Evolutionary conservation across 2,888 invertebrate genomes (phyloP).

Genomic region (Ferrisia virgata): DNA sequence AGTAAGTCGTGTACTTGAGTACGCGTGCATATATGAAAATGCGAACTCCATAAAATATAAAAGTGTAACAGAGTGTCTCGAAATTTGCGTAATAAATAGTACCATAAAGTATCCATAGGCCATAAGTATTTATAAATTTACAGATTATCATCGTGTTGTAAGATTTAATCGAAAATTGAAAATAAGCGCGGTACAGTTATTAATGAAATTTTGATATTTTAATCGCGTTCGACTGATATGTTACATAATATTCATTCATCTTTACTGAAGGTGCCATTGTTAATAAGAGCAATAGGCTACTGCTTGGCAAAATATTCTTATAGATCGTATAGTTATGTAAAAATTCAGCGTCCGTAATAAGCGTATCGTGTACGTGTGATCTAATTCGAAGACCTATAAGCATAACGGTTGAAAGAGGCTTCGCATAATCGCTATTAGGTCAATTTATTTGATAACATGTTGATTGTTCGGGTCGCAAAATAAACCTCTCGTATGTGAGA

Average conservation of each 20-base stretch:
- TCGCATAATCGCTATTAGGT: slow-evolving; percentile 1
- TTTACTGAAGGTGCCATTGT: slow-evolving; percentile 15
- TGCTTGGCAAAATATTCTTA: background rate
- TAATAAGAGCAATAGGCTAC: background rate
- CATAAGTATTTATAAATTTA: background rate
- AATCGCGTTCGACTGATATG: background rate
- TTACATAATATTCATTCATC: slow-evolving; percentile 28
- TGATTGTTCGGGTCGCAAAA: background rate
- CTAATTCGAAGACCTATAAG: slow-evolving; percentile 11
- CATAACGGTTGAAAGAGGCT: background rate
- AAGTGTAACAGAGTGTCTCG: too few species aligned
- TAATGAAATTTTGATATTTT: slow-evolving; percentile 22
- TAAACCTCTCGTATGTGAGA: background rate
- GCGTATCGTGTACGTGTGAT: slow-evolving; percentile 12
- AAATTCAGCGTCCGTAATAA: background rate
- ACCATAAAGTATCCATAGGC: too few species aligned
- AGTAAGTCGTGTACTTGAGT: background rate
- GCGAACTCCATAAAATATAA: too few species aligned
- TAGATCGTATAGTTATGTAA: background rate
- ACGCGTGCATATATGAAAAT: background rate
- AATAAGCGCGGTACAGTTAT: background rate
- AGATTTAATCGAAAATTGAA: background rate
- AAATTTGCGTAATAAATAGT: background rate
- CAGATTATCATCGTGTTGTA: background rate
- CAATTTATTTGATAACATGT: background rate